Evolutionary conservation across 2,888 invertebrate species (phyloP).

Genomic region (Stenchaetothrips biformis): DNA sequence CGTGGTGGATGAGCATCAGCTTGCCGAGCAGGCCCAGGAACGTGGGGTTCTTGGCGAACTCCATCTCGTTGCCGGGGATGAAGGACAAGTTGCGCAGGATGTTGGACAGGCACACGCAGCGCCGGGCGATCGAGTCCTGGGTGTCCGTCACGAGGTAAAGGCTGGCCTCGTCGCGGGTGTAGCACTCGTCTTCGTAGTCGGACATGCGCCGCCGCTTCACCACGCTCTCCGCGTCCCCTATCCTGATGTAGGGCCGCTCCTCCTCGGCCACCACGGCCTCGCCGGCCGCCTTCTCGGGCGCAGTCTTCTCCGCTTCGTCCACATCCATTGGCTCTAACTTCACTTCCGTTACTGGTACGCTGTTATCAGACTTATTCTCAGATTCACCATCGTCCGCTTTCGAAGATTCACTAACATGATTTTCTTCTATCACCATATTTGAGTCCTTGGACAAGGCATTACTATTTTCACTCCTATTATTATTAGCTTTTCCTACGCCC

Average conservation of each 20-base stretch:
- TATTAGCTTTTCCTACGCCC: conserved; percentile 27
- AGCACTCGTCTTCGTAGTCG: conserved; percentile 88
- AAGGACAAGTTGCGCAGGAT: conserved; percentile 95
- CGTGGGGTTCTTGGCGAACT: conserved; percentile 80
- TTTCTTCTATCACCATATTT: conserved; percentile 16
- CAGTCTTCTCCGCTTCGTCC: conserved; percentile 35
- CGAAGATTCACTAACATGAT: conserved; percentile 13
- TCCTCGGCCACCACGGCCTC: conserved; percentile 35
- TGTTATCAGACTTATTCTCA: conserved; percentile 24
- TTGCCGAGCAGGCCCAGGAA: conserved; percentile 88
- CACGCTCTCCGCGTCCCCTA: conserved; percentile 73
- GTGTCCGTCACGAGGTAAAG: conserved; percentile 79
- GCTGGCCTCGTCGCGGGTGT: conserved; percentile 85
- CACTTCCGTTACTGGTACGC: conserved; percentile 44
- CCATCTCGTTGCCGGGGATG: conserved; percentile 92
- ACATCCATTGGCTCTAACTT: conserved; percentile 42
- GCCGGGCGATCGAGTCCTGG: conserved; percentile 79
- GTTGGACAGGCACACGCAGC: conserved; percentile 92
- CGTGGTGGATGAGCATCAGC: conserved; percentile 84
- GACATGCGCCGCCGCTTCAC: conserved; percentile 72
- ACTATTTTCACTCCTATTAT: conserved; percentile 23
- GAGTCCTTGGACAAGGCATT: conserved; percentile 23
- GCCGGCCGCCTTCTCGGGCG: conserved; percentile 52
- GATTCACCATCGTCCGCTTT: background rate
- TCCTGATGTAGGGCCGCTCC: conserved; percentile 47